Evolutionary conservation across 23 tunicate species (phyloP).

Genomic region (Oikopleura dioica): DNA sequence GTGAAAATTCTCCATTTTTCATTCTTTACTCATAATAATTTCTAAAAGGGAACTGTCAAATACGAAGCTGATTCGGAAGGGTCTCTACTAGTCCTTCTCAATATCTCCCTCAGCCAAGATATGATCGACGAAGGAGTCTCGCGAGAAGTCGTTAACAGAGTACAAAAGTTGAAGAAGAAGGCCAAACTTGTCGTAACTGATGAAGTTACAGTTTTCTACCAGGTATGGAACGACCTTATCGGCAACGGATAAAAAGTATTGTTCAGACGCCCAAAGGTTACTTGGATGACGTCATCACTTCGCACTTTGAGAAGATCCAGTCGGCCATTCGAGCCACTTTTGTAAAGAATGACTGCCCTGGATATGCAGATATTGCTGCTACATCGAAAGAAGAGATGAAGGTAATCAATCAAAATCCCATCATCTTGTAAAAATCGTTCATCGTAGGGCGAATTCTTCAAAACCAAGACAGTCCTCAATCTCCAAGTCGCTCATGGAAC

Average conservation of each 20-base stretch:
- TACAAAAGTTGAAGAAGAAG: conserved; percentile 84
- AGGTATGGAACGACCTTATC: too few species aligned
- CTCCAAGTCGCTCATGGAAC: conserved; percentile 10
- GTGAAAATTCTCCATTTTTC: not conserved
- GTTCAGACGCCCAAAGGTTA: conserved; percentile 19
- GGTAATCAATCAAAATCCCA: not conserved
- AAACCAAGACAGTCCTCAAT: not conserved
- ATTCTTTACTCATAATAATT: not conserved
- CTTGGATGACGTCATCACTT: conserved; percentile 18
- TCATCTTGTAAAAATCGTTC: not conserved
- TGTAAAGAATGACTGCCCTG: not conserved
- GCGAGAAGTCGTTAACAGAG: conserved; percentile 67
- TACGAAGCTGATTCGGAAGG: conserved; percentile 79
- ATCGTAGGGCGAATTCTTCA: not conserved
- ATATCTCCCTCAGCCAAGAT: conserved; percentile 44
- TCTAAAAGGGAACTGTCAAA: conserved; percentile 18
- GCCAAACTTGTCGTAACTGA: conserved; percentile 89
- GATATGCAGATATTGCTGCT: not conserved
- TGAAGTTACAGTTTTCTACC: conserved; percentile 54
- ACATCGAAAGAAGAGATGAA: not conserved
- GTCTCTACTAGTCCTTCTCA: conserved; percentile 56
- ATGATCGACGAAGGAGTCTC: conserved; percentile 86
- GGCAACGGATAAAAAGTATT: too few species aligned
- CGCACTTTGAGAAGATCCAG: conserved; percentile 32
- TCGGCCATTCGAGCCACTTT: conserved; percentile 36